Evolutionary conservation across 1,140 invertebrate species (phyloP).

Genomic region (fruit fly (Drosophila melanogaster)): Release_6_plus_ISO1_MT NT_033779.5:8771501-8772000

Average conservation of each 20-base stretch:
- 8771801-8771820: too few species aligned
- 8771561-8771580: slow-evolving; percentile 88
- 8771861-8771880: slow-evolving; percentile 96
- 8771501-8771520: slow-evolving; percentile 95
- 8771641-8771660: slow-evolving; percentile 95
- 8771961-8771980: slow-evolving; percentile 95
- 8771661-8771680: slow-evolving; percentile 93
- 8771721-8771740: slow-evolving; percentile 92
- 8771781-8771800: rapidly evolving
- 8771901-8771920: slow-evolving; percentile 94
- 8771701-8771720: slow-evolving; percentile 98
- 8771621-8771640: slow-evolving; percentile 95
- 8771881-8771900: slow-evolving; percentile 98
- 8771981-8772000: slow-evolving; percentile 95
- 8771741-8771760: slow-evolving; percentile 94
- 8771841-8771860: slow-evolving; percentile 97
- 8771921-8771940: slow-evolving; percentile 88
- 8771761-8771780: slow-evolving; percentile 86
- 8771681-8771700: slow-evolving; percentile 93
- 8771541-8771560: slow-evolving; percentile 89
- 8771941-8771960: slow-evolving; percentile 87
- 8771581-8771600: slow-evolving; percentile 84
- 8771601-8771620: slow-evolving; percentile 86
- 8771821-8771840: slow-evolving; percentile 90
- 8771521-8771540: slow-evolving; percentile 91